Conservation (phyloP, 2,797 vertebrate genomes). For the Neopelma chrysocephalum region DNA sequence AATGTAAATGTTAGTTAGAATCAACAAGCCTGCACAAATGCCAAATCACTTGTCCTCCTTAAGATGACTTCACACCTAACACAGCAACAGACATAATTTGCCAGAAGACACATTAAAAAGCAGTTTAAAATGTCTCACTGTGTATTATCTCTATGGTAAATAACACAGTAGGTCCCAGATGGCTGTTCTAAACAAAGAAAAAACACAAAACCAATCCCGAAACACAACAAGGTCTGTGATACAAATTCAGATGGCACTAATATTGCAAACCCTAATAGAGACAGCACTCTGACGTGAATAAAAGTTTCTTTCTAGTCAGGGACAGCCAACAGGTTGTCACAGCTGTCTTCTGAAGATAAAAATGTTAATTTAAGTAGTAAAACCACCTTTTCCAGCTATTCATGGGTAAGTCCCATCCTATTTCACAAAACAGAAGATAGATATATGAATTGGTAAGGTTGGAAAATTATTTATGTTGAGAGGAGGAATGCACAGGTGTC, state of each 20-base stretch:
- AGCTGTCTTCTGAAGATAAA: background rate
- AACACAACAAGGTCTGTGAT: background rate
- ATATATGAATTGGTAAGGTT: background rate
- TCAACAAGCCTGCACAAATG: slow-evolving; percentile 39
- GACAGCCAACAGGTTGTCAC: background rate
- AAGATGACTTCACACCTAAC: slow-evolving; percentile 55
- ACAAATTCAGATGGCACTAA: background rate
- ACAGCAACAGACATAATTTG: slow-evolving; percentile 14
- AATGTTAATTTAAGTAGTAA: background rate
- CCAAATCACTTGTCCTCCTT: background rate
- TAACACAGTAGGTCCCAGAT: slow-evolving; percentile 12
- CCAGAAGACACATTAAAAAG: slow-evolving; percentile 39
- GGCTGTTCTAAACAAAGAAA: slow-evolving; percentile 8
- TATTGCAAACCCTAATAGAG: background rate
- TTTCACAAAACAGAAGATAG: background rate
- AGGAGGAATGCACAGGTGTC: background rate
- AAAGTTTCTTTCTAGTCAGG: background rate
- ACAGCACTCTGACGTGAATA: background rate
- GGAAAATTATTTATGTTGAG: background rate
- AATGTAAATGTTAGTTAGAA: slow-evolving; percentile 59
- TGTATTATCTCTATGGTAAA: slow-evolving; percentile 29
- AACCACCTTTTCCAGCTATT: background rate
- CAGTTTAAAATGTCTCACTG: slow-evolving; percentile 18
- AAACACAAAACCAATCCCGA: background rate
- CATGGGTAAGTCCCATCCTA: background rate